phyloP scores from a whole-genome alignment of 2,888 invertebrate genomes.

The Parnassius glacialis region DNA sequence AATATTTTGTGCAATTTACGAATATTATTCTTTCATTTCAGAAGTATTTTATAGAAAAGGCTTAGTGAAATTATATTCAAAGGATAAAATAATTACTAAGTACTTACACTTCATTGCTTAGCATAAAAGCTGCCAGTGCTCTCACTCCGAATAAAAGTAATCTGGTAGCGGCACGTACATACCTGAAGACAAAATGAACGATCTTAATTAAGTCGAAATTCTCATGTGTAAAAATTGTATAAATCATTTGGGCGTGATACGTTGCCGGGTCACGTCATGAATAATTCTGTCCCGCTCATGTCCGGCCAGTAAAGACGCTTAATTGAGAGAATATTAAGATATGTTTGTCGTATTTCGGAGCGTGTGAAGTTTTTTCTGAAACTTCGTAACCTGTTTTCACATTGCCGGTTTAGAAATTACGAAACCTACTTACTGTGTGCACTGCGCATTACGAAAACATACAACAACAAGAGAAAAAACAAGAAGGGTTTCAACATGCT shows the following conservation, averaged over 20 bases:
- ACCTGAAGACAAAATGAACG: constrained; percentile 40
- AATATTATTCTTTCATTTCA: no score
- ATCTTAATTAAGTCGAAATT: constrained; percentile 40
- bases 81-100: neutral
- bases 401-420: constrained; percentile 40
- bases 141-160: constrained; percentile 26
- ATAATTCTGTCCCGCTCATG: constrained; percentile 62
- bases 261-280: constrained; percentile 60
- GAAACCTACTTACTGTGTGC: constrained; percentile 25
- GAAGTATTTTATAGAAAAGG: no score
- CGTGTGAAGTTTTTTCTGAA: constrained; percentile 60
- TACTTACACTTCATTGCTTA: constrained; percentile 2
- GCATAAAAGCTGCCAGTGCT: constrained; percentile 20
- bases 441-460: neutral
- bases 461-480: no score
- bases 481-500: no score
- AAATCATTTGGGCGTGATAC: constrained; percentile 55
- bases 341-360: constrained; percentile 56
- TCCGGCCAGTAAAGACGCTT: constrained; percentile 64
- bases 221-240: constrained; percentile 41
- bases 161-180: constrained; percentile 26
- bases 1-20: no score
- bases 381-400: constrained; percentile 40
- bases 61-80: neutral
- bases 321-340: constrained; percentile 70